Evolutionary conservation across 2,113 vertebrate genomes (phyloP).

Genomic region (Manacus vitellinus): DNA sequence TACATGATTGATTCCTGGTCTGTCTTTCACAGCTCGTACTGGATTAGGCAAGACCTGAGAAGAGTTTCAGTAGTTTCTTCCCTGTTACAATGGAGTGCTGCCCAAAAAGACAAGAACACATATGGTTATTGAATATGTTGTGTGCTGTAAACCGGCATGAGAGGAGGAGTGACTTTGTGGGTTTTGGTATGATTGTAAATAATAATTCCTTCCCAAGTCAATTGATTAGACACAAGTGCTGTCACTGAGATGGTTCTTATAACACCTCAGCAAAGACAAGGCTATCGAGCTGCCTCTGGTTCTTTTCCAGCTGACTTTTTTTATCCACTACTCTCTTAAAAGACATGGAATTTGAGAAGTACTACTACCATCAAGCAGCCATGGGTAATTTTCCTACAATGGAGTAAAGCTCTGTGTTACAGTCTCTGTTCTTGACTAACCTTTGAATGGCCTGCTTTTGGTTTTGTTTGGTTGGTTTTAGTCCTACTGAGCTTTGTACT

Average conservation of each 20-base stretch:
- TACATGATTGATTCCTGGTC: neutral
- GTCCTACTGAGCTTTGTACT: neutral
- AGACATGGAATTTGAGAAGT: neutral
- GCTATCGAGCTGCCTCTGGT: neutral
- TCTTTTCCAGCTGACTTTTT: neutral
- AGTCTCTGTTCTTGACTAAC: neutral
- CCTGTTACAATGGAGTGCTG: neutral
- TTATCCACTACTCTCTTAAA: neutral
- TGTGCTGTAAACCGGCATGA: neutral
- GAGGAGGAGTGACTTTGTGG: neutral
- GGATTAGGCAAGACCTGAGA: neutral
- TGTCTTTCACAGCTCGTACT: neutral
- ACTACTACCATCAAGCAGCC: neutral
- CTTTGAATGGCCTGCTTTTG: neutral
- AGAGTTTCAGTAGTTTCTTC: neutral
- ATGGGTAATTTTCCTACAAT: neutral
- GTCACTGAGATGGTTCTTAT: neutral
- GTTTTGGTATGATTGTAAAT: neutral
- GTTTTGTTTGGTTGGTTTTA: neutral
- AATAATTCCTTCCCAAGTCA: neutral
- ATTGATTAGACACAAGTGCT: neutral
- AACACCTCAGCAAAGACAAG: neutral
- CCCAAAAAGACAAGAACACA: neutral
- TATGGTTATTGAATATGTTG: neutral
- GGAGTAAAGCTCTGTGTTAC: neutral